Conservation (phyloP, 2,888 invertebrate species). For the Sinopyrophorus schimmeli region DNA sequence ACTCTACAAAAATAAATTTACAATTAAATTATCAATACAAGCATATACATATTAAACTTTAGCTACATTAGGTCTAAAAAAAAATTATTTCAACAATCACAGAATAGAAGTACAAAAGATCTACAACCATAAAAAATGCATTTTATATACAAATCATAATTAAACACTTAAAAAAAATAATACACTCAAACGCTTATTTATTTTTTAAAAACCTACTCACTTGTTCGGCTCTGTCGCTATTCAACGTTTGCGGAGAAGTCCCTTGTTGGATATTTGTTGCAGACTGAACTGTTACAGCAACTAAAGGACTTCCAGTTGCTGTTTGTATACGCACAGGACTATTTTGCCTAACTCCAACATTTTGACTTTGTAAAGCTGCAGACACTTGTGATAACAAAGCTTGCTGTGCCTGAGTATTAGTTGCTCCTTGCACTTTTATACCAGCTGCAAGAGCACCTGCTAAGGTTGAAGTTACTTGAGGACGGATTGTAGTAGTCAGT, state of each 20-base stretch:
- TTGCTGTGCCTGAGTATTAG: slow-evolving; percentile 56
- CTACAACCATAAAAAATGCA: slow-evolving; percentile 1
- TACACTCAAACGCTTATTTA: slow-evolving; percentile 32
- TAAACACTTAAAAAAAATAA: slow-evolving; percentile 2
- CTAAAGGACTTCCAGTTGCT: slow-evolving; percentile 51
- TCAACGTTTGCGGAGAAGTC: slow-evolving; percentile 40
- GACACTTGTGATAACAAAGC: slow-evolving; percentile 61
- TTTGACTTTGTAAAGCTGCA: slow-evolving; percentile 59
- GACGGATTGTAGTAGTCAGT: slow-evolving; percentile 57
- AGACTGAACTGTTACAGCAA: slow-evolving; percentile 58
- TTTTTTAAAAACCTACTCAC: slow-evolving; percentile 51
- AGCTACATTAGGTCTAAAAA: too few relatives aligned
- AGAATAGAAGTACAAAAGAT: slow-evolving; percentile 9
- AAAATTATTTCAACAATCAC: slow-evolving; percentile 1
- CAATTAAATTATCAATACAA: too few relatives aligned
- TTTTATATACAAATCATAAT: background rate
- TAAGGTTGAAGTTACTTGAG: slow-evolving; percentile 56
- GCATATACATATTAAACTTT: too few relatives aligned
- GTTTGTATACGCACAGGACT: slow-evolving; percentile 66
- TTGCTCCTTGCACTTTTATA: slow-evolving; percentile 57
- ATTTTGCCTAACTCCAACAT: slow-evolving; percentile 56
- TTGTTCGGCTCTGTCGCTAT: slow-evolving; percentile 43
- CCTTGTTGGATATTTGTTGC: slow-evolving; percentile 60
- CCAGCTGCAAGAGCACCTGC: slow-evolving; percentile 55
- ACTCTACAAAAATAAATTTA: too few relatives aligned